Evolutionary conservation across 2,113 vertebrate genomes (phyloP).

Genomic region (Macaca fascicularis): DNA sequence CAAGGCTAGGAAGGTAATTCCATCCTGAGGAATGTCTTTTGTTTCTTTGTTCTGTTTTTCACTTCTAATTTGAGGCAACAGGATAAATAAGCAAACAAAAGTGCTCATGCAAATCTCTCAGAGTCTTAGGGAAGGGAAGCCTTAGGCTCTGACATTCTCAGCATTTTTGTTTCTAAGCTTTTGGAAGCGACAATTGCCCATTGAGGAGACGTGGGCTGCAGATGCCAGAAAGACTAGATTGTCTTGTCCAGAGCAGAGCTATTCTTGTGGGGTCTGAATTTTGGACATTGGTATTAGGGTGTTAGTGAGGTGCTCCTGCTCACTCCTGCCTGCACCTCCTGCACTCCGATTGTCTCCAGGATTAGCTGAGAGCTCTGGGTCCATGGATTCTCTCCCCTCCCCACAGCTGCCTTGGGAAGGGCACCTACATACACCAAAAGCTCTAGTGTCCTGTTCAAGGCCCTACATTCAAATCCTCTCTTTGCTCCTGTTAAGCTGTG

Average conservation of each 20-base stretch:
- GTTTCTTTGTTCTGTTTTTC: slow-evolving; percentile 80
- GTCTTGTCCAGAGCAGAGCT: slow-evolving; percentile 13
- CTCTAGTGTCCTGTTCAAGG: too few species aligned
- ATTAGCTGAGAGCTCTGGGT: not conserved
- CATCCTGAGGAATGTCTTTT: slow-evolving; percentile 69
- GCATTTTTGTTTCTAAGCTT: slow-evolving; percentile 41
- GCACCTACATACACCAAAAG: not conserved
- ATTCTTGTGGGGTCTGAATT: not conserved
- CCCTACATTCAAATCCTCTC: not conserved
- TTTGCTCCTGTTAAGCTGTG: not conserved
- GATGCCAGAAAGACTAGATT: not conserved
- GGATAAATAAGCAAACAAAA: slow-evolving; percentile 73
- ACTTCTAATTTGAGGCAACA: slow-evolving; percentile 71
- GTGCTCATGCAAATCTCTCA: slow-evolving; percentile 45
- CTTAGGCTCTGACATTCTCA: slow-evolving; percentile 60
- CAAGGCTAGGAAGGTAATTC: slow-evolving; percentile 71
- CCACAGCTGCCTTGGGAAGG: not conserved
- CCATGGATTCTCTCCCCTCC: not conserved
- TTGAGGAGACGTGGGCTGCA: not conserved
- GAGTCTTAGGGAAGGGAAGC: not conserved
- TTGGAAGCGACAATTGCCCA: slow-evolving; percentile 46
- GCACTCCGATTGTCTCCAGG: not conserved
- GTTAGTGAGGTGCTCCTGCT: not conserved
- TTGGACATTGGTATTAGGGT: not conserved
- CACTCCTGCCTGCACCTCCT: too few species aligned